Conservation (phyloP, 2,888 invertebrate species). For the Spodoptera littoralis region DNA sequence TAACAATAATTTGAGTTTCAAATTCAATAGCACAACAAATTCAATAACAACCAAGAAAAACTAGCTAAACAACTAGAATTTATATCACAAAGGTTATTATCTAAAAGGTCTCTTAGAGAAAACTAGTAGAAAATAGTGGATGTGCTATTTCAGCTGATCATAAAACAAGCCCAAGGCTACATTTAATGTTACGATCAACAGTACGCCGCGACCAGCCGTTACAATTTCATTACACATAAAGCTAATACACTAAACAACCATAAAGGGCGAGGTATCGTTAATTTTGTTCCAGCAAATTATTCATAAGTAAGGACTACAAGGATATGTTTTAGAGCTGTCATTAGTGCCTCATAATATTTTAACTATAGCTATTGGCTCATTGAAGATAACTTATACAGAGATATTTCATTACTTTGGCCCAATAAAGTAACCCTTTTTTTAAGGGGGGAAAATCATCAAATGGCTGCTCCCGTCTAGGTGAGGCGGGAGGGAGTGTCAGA, state of each 20-base stretch:
- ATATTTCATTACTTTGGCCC: too few species aligned
- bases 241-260: slow-evolving; percentile 46
- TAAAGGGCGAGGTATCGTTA: slow-evolving; percentile 43
- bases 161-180: slow-evolving; percentile 44
- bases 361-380: too few species aligned
- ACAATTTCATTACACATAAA: slow-evolving; percentile 52
- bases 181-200: slow-evolving; percentile 32
- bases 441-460: too few species aligned
- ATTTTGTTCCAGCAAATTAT: slow-evolving; percentile 38
- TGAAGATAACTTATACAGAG: too few species aligned
- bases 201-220: slow-evolving; percentile 36
- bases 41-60: too few species aligned
- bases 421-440: too few species aligned
- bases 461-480: too few species aligned
- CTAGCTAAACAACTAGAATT: too few species aligned
- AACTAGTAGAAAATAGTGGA: slow-evolving; percentile 15
- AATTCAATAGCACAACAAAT: too few species aligned
- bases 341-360: not conserved
- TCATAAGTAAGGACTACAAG: slow-evolving; percentile 18
- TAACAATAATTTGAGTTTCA: too few species aligned
- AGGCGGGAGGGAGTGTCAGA: too few species aligned
- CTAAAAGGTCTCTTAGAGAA: slow-evolving; percentile 10
- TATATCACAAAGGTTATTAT: not conserved
- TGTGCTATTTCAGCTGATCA: slow-evolving; percentile 23
- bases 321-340: slow-evolving; percentile 17